Base-by-base conservation (phyloP, 2,888 invertebrate species). In the Microdon myrmicae region DNA sequence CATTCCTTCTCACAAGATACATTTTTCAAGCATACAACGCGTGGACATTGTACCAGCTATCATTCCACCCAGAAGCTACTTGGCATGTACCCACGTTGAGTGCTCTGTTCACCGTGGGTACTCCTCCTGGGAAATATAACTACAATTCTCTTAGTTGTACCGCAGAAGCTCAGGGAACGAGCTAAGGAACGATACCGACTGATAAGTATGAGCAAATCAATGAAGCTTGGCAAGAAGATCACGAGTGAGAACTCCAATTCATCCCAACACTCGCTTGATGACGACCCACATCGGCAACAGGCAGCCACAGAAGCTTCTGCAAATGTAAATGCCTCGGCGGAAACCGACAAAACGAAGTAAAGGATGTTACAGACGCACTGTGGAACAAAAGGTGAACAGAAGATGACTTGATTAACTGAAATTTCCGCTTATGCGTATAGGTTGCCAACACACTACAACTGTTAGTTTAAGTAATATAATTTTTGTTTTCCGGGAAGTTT, bases 11-110 rank as follows among this genome's bases (percentile, higher is more conserved):
- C 75, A 82, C 88, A 26, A 99, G 96, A 22, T 99, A 99, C 78
- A 79, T 93, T 38, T 97, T 95, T 82, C 97, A 99, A 80, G 83
- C 98, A 22, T 99, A 97, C 81, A 96, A 96, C 74, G 93, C 97
- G 0, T 97, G 93, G 77, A 86, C 87, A 10, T 83, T 99, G 32
- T 95, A 90, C 75, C 82, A 87, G 67, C 82, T 98, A 64, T 87
- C 86, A 71, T 86, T 83, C 69, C 86, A 90, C 72, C 86, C 88
- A 1, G 87, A 90, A 61, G 91, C 94, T 45, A 92, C 91, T 0
- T 99, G 98, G 99, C 98, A 97, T 86, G 94, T 93, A 82, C 86
- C 90, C 47, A 92, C 92, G 38, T 83, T 96, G 77, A 87, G 91
- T 78, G 80, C 87, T 29, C 88, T 96, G 78, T 97, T 96, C 81